phyloP scores from a whole-genome alignment of 2,797 vertebrate species.

The Aplochiton taeniatus region DNA sequence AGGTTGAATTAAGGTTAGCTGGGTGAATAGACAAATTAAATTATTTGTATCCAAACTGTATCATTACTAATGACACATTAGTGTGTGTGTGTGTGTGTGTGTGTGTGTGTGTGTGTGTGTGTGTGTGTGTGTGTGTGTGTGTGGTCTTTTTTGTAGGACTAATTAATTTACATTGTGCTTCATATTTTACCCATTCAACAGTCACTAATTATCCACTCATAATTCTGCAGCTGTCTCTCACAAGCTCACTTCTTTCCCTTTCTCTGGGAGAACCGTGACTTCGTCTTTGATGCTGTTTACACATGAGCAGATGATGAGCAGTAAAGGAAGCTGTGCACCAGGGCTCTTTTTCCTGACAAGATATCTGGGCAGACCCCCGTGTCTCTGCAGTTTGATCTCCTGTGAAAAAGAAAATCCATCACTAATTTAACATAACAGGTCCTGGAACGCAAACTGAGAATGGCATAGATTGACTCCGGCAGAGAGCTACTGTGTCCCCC shows the following conservation, averaged over 20 bases:
- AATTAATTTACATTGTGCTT: slow-evolving; percentile 11
- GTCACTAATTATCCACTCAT: too few species aligned
- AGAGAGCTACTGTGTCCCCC: slow-evolving; percentile 32
- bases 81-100: too few species aligned
- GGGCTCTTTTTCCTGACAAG: background rate
- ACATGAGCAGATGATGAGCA: too few species aligned
- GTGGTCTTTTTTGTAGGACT: background rate
- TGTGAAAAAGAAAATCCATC: slow-evolving; percentile 54
- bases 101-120: background rate
- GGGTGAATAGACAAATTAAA: slow-evolving; percentile 4
- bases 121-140: background rate
- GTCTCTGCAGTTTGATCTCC: slow-evolving; percentile 51
- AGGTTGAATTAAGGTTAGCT: background rate
- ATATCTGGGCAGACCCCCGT: slow-evolving; percentile 21
- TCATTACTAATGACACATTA: slow-evolving; percentile 16
- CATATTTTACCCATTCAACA: too few species aligned
- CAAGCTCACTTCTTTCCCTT: too few species aligned
- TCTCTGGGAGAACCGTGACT: too few species aligned
- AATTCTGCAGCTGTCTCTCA: too few species aligned
- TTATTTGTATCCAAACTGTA: slow-evolving; percentile 13
- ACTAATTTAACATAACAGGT: slow-evolving; percentile 54
- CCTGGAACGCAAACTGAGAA: slow-evolving; percentile 46
- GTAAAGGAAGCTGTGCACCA: slow-evolving; percentile 6
- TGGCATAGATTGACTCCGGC: slow-evolving; percentile 22
- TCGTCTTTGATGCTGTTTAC: too few species aligned